These are phyloP conservation scores for Drymonia ruficornis DNA, from an alignment of 2,888 invertebrate species.

Conservation along the genomic window DNA sequence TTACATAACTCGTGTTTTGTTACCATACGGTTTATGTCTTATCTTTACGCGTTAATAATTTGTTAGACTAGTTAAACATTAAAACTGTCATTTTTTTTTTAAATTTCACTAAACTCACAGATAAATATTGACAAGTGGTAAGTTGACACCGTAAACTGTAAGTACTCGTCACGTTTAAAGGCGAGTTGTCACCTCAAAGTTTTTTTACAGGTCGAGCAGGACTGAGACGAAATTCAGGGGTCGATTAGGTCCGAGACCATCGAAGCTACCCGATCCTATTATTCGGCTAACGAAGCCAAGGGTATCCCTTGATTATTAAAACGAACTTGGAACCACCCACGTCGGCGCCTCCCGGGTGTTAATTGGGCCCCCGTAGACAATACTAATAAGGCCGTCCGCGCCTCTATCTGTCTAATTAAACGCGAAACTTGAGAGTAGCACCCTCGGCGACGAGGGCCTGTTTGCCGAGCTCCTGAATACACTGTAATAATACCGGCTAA, in stretches of 20 bases:
- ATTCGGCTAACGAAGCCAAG: constrained; percentile 80
- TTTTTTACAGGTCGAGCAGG: too few species aligned
- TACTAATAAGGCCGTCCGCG: constrained; percentile 85
- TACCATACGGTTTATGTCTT: too few species aligned
- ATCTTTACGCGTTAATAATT: too few species aligned
- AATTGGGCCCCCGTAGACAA: constrained; percentile 85
- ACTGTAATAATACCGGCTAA: constrained; percentile 84
- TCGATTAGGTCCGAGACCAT: background rate
- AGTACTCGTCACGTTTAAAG: too few species aligned
- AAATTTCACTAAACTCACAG: too few species aligned
- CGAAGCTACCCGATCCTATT: constrained; percentile 65
- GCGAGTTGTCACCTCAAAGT: too few species aligned
- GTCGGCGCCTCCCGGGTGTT: constrained; percentile 76
- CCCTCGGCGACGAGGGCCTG: constrained; percentile 80
- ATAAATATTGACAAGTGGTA: too few species aligned
- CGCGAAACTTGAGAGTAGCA: constrained; percentile 84
- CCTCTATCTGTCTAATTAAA: constrained; percentile 85
- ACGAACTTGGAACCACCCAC: constrained; percentile 79
- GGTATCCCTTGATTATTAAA: constrained; percentile 84
- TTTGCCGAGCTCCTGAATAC: constrained; percentile 81
- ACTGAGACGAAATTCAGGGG: too few species aligned
- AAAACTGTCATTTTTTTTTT: too few species aligned
- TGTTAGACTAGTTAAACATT: too few species aligned
- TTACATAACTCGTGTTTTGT: too few species aligned
- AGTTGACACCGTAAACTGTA: too few species aligned